phyloP scores from a whole-genome alignment of 2,797 vertebrate genomes.

The Bothrops alternatus region DNA sequence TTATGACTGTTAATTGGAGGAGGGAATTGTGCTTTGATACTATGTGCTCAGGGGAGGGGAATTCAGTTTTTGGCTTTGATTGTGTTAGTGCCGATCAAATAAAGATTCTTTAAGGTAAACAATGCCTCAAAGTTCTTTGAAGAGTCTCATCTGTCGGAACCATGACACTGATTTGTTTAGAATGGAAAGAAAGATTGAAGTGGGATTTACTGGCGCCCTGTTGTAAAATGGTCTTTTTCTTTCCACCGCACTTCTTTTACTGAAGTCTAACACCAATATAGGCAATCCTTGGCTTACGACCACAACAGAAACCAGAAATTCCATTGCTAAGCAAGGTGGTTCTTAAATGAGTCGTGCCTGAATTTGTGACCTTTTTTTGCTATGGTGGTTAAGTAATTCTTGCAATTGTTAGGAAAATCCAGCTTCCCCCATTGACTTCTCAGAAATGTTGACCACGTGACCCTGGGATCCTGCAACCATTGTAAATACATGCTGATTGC shows the following conservation, averaged over 20 bases:
- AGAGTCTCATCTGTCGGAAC: no score
- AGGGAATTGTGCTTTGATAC: no score
- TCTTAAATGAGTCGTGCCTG: not conserved
- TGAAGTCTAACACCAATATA: not conserved
- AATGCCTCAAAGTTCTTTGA: no score
- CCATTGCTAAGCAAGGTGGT: not conserved
- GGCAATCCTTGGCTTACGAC: not conserved
- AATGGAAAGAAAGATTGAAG: conserved; percentile 5
- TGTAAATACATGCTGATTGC: not conserved
- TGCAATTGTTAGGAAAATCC: not conserved
- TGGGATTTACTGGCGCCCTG: not conserved
- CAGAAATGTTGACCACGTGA: not conserved
- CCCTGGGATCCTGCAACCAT: no score
- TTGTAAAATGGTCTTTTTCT: not conserved
- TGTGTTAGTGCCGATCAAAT: no score
- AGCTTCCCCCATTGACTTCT: not conserved
- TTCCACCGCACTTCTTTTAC: not conserved
- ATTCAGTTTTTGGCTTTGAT: no score
- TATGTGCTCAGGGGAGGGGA: no score
- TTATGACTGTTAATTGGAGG: no score
- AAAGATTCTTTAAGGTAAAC: no score
- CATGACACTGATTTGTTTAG: not conserved
- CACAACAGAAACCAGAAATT: not conserved
- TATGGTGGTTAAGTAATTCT: not conserved
- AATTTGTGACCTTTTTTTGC: not conserved